Percentiles rank a stretch among this genome's conserved stretches.
Evolutionary conservation across 2,888 invertebrate species (phyloP).

Genomic region (Cantharis rustica): DNA sequence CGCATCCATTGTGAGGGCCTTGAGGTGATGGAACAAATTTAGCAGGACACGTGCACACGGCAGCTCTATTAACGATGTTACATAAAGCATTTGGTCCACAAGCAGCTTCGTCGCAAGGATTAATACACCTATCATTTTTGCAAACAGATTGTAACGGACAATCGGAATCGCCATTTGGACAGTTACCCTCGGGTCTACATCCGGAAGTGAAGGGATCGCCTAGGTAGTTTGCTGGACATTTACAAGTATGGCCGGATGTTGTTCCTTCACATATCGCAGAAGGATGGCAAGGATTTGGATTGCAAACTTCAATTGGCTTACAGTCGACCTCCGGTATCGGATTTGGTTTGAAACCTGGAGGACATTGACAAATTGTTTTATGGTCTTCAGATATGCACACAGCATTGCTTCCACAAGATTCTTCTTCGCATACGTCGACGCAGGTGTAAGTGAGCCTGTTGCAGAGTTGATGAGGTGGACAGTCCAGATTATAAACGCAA

Average conservation of each 20-base stretch:
- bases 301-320: constrained; percentile 71
- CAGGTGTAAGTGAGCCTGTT: constrained; percentile 83
- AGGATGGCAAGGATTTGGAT: constrained; percentile 79
- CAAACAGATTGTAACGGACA: constrained; percentile 79
- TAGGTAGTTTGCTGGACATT: constrained; percentile 75
- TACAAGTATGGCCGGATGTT: constrained; percentile 74
- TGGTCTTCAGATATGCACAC: constrained; percentile 88
- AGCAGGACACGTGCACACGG: constrained; percentile 78
- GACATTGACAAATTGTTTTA: constrained; percentile 82
- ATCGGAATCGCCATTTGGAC: constrained; percentile 72
- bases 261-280: constrained; percentile 77
- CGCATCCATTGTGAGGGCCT: constrained; percentile 71
- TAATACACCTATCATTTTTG: constrained; percentile 71
- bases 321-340: constrained; percentile 86
- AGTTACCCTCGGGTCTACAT: constrained; percentile 79
- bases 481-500: constrained; percentile 86
- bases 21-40: constrained; percentile 74
- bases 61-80: constrained; percentile 74
- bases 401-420: constrained; percentile 84
- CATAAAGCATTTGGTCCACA: constrained; percentile 85
- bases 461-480: constrained; percentile 78
- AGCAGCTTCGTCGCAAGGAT: constrained; percentile 76
- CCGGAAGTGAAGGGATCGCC: constrained; percentile 78
- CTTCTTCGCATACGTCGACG: constrained; percentile 78
- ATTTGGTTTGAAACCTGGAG: constrained; percentile 79